These are phyloP conservation scores for Seira musarum DNA, from an alignment of 2,888 invertebrate species.

Conservation along the genomic window DNA sequence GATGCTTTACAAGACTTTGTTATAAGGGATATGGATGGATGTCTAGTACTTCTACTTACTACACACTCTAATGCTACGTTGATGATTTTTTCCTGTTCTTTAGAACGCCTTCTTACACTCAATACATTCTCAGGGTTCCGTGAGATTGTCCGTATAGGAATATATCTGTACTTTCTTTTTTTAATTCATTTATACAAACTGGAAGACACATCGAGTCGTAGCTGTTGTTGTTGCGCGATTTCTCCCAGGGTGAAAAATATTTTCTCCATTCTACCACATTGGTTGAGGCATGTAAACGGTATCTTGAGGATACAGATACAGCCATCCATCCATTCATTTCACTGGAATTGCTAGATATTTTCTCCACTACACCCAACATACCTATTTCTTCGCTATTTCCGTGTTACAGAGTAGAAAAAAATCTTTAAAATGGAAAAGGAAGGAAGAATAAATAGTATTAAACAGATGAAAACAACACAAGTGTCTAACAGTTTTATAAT, in stretches of 20 bases:
- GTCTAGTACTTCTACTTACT: background rate
- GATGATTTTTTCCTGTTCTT: too few species aligned
- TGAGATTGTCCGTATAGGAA: conserved; percentile 23
- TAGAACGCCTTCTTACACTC: too few species aligned
- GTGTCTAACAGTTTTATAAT: background rate
- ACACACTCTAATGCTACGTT: too few species aligned
- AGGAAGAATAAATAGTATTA: background rate
- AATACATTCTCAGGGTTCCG: conserved; percentile 10
- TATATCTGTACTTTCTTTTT: background rate
- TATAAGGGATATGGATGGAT: background rate
- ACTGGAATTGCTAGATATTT: background rate
- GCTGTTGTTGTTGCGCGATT: conserved; percentile 27
- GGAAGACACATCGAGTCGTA: background rate
- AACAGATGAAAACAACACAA: too few species aligned
- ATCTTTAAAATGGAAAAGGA: conserved; percentile 6
- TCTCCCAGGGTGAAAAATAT: conserved; percentile 57
- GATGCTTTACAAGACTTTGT: conserved; percentile 1
- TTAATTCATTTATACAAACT: conserved; percentile 6
- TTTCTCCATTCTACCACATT: conserved; percentile 39
- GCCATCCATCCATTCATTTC: conserved; percentile 25
- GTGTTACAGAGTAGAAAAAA: background rate
- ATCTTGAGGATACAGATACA: conserved; percentile 50
- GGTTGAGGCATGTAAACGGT: conserved; percentile 46
- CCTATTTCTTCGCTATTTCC: background rate
- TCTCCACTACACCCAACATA: background rate